phyloP scores from a whole-genome alignment of 2,888 invertebrate genomes.

The Hyposoter dolosus region DNA sequence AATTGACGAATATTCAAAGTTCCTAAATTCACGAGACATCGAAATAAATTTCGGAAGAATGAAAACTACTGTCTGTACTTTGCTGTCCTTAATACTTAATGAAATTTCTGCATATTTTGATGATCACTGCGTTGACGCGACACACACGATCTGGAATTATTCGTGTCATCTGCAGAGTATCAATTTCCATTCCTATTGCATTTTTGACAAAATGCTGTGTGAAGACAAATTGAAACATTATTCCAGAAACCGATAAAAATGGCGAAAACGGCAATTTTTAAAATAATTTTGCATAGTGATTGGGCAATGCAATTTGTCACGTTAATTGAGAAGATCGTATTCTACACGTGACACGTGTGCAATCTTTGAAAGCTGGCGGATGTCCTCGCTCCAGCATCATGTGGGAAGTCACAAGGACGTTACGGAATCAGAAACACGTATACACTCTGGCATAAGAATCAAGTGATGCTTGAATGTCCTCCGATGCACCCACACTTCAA shows the following conservation, averaged over 20 bases:
- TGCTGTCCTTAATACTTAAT: neutral
- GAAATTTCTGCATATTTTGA: neutral
- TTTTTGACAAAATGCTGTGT: neutral
- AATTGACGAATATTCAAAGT: neutral
- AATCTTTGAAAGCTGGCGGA: slow-evolving; percentile 45
- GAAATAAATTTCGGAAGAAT: neutral
- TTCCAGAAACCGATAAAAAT: neutral
- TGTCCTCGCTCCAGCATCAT: slow-evolving; percentile 64
- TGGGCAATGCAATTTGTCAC: neutral
- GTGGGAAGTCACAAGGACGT: slow-evolving; percentile 79
- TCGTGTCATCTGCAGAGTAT: neutral
- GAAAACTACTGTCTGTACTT: neutral
- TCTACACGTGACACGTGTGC: slow-evolving; percentile 33
- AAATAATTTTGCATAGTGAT: neutral
- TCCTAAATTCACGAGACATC: neutral
- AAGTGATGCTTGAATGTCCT: slow-evolving; percentile 64
- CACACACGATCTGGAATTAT: neutral
- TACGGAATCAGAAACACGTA: slow-evolving; percentile 68
- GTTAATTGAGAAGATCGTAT: neutral
- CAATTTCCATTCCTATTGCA: neutral
- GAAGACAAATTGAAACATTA: neutral
- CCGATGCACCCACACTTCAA: slow-evolving; percentile 62
- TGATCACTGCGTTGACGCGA: neutral
- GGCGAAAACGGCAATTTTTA: neutral
- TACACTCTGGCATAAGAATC: slow-evolving; percentile 15